Evolutionary conservation across 2,888 invertebrate species (phyloP).

Genomic region (Drosophila suboccidentalis): DNA sequence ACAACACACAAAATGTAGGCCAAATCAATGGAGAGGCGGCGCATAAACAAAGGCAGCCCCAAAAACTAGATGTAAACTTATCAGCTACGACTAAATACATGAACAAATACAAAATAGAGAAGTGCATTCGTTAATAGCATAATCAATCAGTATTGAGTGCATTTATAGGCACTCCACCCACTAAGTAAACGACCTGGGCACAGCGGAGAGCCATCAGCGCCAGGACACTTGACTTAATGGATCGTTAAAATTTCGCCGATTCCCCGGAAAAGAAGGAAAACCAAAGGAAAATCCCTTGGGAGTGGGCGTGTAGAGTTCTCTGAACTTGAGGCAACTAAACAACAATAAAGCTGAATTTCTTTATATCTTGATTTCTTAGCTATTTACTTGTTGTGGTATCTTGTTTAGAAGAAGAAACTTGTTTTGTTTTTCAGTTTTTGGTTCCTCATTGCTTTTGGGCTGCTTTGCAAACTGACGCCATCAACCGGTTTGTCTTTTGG

Average conservation of each 20-base stretch:
- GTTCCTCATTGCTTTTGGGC: conserved; percentile 38
- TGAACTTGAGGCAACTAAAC: conserved; percentile 52
- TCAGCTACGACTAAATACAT: conserved; percentile 46
- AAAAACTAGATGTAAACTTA: conserved; percentile 50
- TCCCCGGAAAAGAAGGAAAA: conserved; percentile 28
- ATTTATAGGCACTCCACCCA: conserved; percentile 50
- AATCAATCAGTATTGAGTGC: conserved; percentile 59
- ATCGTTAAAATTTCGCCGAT: conserved; percentile 41
- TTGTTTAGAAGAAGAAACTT: conserved; percentile 43
- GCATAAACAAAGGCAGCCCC: conserved; percentile 61
- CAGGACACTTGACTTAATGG: conserved; percentile 69
- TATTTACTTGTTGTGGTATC: conserved; percentile 28
- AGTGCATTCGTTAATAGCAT: conserved; percentile 57
- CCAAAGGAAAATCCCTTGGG: not conserved
- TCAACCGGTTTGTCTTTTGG: conserved; percentile 79
- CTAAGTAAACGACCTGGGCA: conserved; percentile 5
- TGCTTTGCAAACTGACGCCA: conserved; percentile 75
- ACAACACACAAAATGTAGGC: conserved; percentile 63
- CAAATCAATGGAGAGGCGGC: conserved; percentile 52
- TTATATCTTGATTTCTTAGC: not conserved
- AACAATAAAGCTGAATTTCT: conserved; percentile 8
- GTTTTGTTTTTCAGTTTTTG: conserved; percentile 46
- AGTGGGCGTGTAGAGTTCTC: conserved; percentile 7
- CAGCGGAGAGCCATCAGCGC: conserved; percentile 42
- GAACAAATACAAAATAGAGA: conserved; percentile 1